Base-by-base conservation (phyloP, 1,140 invertebrate species). In the Listronotus oregonensis region DNA sequence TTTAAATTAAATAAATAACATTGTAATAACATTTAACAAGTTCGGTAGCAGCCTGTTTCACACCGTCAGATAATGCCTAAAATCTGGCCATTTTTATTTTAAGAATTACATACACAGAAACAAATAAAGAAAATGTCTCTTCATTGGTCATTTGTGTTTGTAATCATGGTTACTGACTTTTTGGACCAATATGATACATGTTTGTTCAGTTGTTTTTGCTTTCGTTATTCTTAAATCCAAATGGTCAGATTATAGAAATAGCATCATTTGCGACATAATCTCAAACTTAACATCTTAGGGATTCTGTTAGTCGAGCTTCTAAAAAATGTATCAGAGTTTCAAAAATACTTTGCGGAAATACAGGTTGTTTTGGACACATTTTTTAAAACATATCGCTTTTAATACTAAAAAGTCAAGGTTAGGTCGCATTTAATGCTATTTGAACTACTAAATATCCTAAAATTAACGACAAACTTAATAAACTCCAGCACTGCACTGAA, bases 1-100 rank as follows among this genome's bases (percentile, higher is more conserved):
- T 50, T 71, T 68, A 69, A 31, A 66, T 11, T 31, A 37, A 64
- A 58, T 51, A 42, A n/a, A 31, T 56, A 52, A 63, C 6, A 46
- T 55, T 8, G 40, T 37, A 51, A 32, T 14, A 68, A 68, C 49
- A 51, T 32, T 14, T 56, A 68, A 46, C 34, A 47, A 49, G 42
- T 15, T 52, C 9, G 17, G 15, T 37, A 10, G 47, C 34, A 64
- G 27, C 32, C 47, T 56, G 52, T 54, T 56, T 56, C 42, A 49
- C 43, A 49, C 17, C 14, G 6, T 37, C 61, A 32, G 21, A 9
- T 11, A 15, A 52, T 6, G 12, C 31, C n/a, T 21, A 42, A n/a
- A 27, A 27, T 27, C 21, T 27, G 5, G 21, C 21, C 21, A 27
- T 27, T n/a, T n/a, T n/a, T 5, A 27, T 3, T 27, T 27, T 27